Evolutionary conservation across 2,888 invertebrate species (phyloP), one percentile per base, ranked within the genome.

Genomic region (Agonum fuliginosum): DNA sequence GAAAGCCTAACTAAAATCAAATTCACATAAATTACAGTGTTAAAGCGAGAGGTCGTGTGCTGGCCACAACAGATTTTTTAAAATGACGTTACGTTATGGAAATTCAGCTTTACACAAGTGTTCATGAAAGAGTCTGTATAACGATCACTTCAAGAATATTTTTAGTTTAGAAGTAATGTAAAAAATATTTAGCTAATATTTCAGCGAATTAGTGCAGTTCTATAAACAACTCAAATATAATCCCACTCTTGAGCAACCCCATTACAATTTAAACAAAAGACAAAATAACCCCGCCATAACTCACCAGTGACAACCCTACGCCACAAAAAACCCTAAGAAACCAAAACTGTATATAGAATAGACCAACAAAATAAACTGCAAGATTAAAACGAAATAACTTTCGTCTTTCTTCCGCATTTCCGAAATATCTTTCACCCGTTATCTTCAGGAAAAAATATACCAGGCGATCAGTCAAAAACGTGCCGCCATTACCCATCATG

Each of bases 221-320:
- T 54, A 54, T 54, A 54, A 54, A 54, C 54, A 54, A 54, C 54
- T 54, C 24, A 54, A 24, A 54, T 24, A 54, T 54, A 22, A 54
- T 22, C 54, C 37, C 54, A 10, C n/a, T 22, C n/a, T 12, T n/a
- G 10, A n/a, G 2, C 54, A 54, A 54, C 54, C 24, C 54, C 12
- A 22, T 54, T 54, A n/a, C 54, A 54, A 54, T 54, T 54, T 54
- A 54, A 54, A 54, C 22, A 22, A 54, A 54, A 22, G 54, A 54
- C 54, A 22, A 54, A 12, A 22, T 54, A 54, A 54, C 20, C 54
- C 54, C 22, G 24, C 54, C n/a, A 54, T 54, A 54, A 54, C 24
- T 54, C 54, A 54, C 24, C 22, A 20, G 24, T 8, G 20, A 54
- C 54, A 54, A 54, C 12, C 54, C n/a, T 22, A 54, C 54, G 10